Evolutionary conservation across 2,888 invertebrate genomes (phyloP).

Genomic region (Pseudanteris insignis): DNA sequence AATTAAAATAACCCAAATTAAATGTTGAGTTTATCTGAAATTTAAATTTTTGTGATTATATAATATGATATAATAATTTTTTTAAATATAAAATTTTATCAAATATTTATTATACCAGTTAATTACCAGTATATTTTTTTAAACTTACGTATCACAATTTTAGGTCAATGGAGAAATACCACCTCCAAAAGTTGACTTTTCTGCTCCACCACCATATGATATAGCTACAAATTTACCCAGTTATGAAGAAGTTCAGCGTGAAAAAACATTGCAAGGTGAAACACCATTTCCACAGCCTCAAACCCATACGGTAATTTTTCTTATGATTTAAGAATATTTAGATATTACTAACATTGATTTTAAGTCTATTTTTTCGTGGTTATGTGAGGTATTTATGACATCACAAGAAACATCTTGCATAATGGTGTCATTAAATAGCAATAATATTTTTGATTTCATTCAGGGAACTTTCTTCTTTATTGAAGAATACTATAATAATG

Average conservation of each 20-base stretch:
- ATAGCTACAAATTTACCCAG: conserved; percentile 86
- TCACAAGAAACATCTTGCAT: no score
- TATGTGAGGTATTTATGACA: no score
- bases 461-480: no score
- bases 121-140: neutral
- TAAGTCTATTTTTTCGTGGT: no score
- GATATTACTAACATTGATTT: no score
- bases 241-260: conserved; percentile 91
- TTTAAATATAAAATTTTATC: neutral
- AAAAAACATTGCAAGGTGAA: conserved; percentile 83
- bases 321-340: no score
- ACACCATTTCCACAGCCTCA: conserved; percentile 63
- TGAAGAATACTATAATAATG: no score
- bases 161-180: conserved; percentile 73
- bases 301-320: conserved; percentile 56
- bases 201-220: conserved; percentile 89
- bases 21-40: neutral
- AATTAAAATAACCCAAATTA: neutral
- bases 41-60: neutral
- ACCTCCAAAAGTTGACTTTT: conserved; percentile 84
- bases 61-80: neutral
- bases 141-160: neutral
- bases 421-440: no score
- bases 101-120: neutral
- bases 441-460: no score